Percentiles rank a stretch among this genome's conserved stretches.
Conservation (phyloP, 2,888 invertebrate genomes). For the Bhutanitis thaidina region DNA sequence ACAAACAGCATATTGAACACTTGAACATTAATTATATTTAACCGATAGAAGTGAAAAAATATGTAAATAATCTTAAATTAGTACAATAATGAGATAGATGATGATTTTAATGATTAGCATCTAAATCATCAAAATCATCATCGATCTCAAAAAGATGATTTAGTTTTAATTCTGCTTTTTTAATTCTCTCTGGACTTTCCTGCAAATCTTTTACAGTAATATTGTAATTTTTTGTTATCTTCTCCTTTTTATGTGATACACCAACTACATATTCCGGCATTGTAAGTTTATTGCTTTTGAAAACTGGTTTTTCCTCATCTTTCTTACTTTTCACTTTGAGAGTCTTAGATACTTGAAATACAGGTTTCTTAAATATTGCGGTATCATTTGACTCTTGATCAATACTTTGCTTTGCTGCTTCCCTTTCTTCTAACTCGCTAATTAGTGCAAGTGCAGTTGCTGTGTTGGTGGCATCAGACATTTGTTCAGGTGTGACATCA, state of each 20-base stretch:
- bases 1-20: too few species aligned
- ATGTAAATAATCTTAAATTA: too few species aligned
- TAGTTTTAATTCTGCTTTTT: conserved; percentile 57
- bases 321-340: conserved; percentile 39
- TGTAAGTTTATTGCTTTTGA: conserved; percentile 84
- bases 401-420: conserved; percentile 36
- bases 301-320: conserved; percentile 59
- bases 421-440: conserved; percentile 81
- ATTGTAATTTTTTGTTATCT: conserved; percentile 52
- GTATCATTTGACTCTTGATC: conserved; percentile 46
- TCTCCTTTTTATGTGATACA: conserved; percentile 75
- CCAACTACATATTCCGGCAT: conserved; percentile 93
- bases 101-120: too few species aligned
- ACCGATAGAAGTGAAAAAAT: too few species aligned
- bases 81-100: too few species aligned
- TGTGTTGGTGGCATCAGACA: conserved; percentile 88
- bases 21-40: too few species aligned
- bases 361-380: conserved; percentile 62
- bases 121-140: conserved; percentile 33
- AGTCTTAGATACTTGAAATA: conserved; percentile 55
- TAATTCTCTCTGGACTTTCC: conserved; percentile 29
- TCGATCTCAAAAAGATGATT: conserved; percentile 71
- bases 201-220: conserved; percentile 22
- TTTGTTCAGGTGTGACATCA: conserved; percentile 87
- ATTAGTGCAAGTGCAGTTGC: conserved; percentile 89